Base-by-base conservation (phyloP, 2,888 invertebrate species). In the Opisthograptis luteolata region DNA sequence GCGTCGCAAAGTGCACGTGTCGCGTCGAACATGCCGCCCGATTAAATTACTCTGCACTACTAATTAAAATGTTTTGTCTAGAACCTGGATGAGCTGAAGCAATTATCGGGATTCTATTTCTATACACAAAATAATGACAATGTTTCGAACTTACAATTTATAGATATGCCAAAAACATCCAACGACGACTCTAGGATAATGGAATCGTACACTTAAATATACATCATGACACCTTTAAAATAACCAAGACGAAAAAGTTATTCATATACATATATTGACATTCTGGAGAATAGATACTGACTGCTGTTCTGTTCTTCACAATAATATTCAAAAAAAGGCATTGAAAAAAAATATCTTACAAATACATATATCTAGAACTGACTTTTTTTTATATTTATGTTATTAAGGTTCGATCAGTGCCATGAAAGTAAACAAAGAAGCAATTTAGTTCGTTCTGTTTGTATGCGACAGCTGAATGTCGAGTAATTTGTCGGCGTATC, bases 401-500 rank as follows among this genome's bases (percentile, higher is more conserved):
- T 61, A 50, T 34, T 48, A 24, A 58, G 37, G 52, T 59, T 46
- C 49, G 56, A 60, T 62, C 14, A 48, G 20, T 45, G 31, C 27
- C 52, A 30, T 31, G 24, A 41, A 53, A 44, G 41, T 46, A 43
- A 47, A 44, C 52, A 37, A 46, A 36, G 32, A 45, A 58, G 34
- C 43, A 46, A 56, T 47, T 61, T 62, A 49, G 60, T 50, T 68
- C 58, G 70, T 74, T 77, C 76, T 77, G 77, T 81, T 80, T 76
- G 76, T 74, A 71, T 76, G 69, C 64, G 64, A 70, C 66, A 70
- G 67, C 73, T 66, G 75, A 81, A 79, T 76, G 74, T 78, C 72
- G 70, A 72, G 76, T 78, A 85, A 86, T 87, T 87, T 84, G 84
- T 85, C 79, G 73, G 58, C 67, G 70, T 69, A 79, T 78, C 78